These are phyloP conservation scores for Plutella xylostella DNA, from an alignment of 2,888 invertebrate species.

Conservation along the genomic window DNA sequence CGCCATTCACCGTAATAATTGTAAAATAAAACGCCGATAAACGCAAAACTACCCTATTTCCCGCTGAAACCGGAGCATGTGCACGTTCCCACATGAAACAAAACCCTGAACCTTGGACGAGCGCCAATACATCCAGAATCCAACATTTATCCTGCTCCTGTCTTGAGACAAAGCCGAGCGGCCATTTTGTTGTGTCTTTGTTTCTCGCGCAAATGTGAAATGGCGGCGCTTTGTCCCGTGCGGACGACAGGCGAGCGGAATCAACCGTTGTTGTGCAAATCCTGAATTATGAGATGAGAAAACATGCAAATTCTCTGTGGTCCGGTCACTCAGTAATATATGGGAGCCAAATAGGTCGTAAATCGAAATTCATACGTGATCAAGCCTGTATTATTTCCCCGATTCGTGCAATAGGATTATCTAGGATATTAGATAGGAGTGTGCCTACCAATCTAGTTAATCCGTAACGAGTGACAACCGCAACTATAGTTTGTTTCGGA, in stretches of 20 bases:
- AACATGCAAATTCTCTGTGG: too few species aligned
- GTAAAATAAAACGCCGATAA: neutral
- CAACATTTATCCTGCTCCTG: neutral
- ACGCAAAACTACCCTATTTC: neutral
- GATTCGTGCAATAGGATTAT: too few species aligned
- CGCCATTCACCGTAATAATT: neutral
- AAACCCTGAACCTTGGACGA: constrained; percentile 10
- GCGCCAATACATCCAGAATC: constrained; percentile 11
- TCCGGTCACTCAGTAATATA: too few species aligned
- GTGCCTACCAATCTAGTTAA: too few species aligned
- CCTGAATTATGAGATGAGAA: too few species aligned
- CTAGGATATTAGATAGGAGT: too few species aligned
- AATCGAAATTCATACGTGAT: too few species aligned
- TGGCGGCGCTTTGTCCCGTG: neutral
- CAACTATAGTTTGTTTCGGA: too few species aligned
- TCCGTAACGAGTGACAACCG: too few species aligned
- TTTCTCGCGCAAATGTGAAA: constrained; percentile 9
- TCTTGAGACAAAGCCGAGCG: constrained; percentile 12
- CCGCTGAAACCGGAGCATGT: neutral
- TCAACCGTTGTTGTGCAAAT: too few species aligned
- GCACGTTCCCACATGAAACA: neutral
- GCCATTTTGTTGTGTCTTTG: constrained; percentile 13
- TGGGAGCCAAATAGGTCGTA: too few species aligned
- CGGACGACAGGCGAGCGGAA: constrained; percentile 4
- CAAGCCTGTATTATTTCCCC: too few species aligned